Percentiles rank a stretch among this genome's conserved stretches.
phyloP scores from a whole-genome alignment of 2,797 vertebrate genomes.

The Poliocrania exsul region DNA sequence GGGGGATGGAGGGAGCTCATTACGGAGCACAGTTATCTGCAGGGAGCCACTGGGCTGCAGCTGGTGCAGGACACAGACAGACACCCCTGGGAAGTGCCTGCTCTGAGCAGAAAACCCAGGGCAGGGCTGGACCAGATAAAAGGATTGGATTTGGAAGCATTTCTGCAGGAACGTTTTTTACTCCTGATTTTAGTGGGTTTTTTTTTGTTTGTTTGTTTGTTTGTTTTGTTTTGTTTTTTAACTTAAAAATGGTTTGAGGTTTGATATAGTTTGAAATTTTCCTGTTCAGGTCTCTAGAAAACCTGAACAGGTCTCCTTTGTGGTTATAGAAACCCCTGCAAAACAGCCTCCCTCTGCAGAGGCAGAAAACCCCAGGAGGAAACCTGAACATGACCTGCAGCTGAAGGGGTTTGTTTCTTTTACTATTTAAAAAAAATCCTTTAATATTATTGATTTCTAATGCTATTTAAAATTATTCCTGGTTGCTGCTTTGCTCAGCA shows the following conservation, averaged over 20 bases:
- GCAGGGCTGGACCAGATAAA: not conserved
- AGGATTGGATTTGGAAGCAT: accelerated
- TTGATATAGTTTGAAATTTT: not conserved
- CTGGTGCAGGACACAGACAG: not conserved
- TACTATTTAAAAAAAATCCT: not conserved
- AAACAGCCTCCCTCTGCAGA: not conserved
- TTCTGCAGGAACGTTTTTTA: not conserved
- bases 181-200: not conserved
- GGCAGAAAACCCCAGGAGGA: not conserved
- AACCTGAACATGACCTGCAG: not conserved
- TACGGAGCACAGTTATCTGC: not conserved
- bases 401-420: not conserved
- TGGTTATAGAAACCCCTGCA: not conserved
- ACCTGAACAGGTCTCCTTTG: not conserved
- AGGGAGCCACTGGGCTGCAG: not conserved
- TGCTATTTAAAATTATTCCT: not conserved
- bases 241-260: not conserved
- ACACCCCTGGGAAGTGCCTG: not conserved
- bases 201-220: not conserved
- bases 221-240: not conserved
- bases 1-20: not conserved
- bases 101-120: not conserved
- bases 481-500: not conserved
- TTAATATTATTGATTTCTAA: not conserved
- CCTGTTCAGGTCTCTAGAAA: not conserved